These are phyloP conservation scores for Sander lucioperca DNA, from an alignment of 2,113 vertebrate genomes.

Conservation along the genomic window DNA sequence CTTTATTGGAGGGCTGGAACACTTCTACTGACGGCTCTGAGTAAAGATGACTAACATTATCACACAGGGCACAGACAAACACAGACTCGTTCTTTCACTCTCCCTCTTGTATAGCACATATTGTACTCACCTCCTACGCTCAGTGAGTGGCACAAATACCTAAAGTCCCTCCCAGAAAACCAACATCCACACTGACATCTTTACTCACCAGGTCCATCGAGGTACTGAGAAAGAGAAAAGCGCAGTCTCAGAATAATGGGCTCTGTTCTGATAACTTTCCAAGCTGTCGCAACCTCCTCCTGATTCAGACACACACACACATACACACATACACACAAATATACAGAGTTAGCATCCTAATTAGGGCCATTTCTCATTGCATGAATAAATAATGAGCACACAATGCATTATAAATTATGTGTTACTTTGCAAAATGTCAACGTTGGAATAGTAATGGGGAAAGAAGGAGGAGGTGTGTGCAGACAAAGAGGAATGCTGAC, in stretches of 20 bases:
- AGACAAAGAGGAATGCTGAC: slow-evolving; percentile 69
- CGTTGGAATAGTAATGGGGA: slow-evolving; percentile 56
- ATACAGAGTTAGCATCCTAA: slow-evolving; percentile 72
- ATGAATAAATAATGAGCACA: slow-evolving; percentile 64
- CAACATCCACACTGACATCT: slow-evolving; percentile 68
- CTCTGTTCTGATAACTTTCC: slow-evolving; percentile 98
- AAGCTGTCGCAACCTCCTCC: slow-evolving; percentile 99
- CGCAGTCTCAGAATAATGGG: slow-evolving; percentile 95
- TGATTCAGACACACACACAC: slow-evolving; percentile 76
- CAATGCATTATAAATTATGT: slow-evolving; percentile 64
- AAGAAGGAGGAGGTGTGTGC: slow-evolving; percentile 26
- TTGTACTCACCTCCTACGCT: slow-evolving; percentile 69
- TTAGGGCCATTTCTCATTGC: slow-evolving; percentile 64
- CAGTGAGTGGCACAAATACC: slow-evolving; percentile 65
- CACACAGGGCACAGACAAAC: slow-evolving; percentile 41
- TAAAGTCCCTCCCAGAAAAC: slow-evolving; percentile 55
- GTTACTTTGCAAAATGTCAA: slow-evolving; percentile 67
- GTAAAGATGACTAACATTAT: slow-evolving; percentile 56
- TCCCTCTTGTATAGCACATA: slow-evolving; percentile 49
- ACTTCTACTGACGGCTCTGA: slow-evolving; percentile 98
- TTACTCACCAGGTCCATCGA: slow-evolving; percentile 97
- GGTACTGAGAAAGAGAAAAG: slow-evolving; percentile 98
- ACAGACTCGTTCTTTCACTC: slow-evolving; percentile 26
- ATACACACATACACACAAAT: slow-evolving; percentile 64
- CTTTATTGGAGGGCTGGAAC: slow-evolving; percentile 98